A percentile compares a stretch with the other conserved stretches of the same genome.
Conservation (phyloP, 2,113 vertebrate genomes). For the Pyrgilauda ruficollis region DNA sequence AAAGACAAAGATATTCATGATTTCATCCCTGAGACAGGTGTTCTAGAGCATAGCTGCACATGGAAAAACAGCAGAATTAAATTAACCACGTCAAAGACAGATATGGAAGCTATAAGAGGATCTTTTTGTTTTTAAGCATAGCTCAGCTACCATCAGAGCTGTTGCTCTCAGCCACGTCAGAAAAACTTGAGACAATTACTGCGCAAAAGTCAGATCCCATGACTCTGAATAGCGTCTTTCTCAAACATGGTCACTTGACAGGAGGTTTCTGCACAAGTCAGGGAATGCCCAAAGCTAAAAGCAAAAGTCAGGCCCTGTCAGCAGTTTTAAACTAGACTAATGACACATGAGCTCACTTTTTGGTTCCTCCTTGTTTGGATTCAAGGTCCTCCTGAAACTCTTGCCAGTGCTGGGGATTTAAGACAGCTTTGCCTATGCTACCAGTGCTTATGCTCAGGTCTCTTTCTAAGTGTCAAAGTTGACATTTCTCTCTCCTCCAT, state of each 20-base stretch:
- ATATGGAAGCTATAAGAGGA: background rate
- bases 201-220: background rate
- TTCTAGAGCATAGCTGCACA: accelerated
- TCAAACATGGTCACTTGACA: conserved; percentile 19
- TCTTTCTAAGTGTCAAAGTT: background rate
- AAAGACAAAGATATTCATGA: background rate
- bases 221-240: conserved; percentile 27
- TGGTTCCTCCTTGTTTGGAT: background rate
- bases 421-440: background rate
- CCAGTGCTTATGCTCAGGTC: background rate
- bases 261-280: background rate
- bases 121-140: background rate
- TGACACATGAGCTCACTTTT: background rate
- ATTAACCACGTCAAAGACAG: background rate
- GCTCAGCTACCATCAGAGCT: background rate
- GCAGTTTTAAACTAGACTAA: background rate
- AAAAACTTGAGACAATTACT: background rate
- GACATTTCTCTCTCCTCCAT: background rate
- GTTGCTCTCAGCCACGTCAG: background rate
- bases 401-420: background rate
- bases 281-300: background rate
- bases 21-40: background rate
- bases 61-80: background rate
- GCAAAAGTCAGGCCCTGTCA: background rate
- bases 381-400: background rate